Evolutionary conservation across 2,888 invertebrate species (phyloP).

Genomic region (Lampropteryx suffumata): DNA sequence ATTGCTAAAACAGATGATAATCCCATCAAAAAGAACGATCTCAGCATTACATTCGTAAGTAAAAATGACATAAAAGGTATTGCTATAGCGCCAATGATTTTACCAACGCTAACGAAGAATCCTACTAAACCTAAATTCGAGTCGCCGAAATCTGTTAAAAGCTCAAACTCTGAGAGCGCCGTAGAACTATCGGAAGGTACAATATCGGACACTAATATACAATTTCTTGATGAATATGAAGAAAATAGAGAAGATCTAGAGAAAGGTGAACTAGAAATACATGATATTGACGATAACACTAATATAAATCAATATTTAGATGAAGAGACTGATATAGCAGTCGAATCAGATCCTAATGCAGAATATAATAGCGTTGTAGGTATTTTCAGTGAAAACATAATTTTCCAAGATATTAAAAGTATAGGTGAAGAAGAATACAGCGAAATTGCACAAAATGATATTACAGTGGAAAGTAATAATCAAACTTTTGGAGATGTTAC

Average conservation of each 20-base stretch:
- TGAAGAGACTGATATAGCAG: background rate
- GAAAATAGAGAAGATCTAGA: background rate
- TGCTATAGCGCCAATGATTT: background rate
- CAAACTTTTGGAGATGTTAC: too few relatives aligned
- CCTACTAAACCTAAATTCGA: slow-evolving; percentile 3
- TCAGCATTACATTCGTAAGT: slow-evolving; percentile 13
- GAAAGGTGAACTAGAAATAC: background rate
- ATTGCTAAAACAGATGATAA: background rate
- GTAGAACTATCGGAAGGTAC: slow-evolving; percentile 18
- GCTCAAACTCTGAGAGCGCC: slow-evolving; percentile 12
- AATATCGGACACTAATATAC: slow-evolving; percentile 27
- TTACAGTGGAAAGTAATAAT: too few relatives aligned
- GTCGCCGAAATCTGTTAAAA: slow-evolving; percentile 23
- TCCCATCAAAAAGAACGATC: slow-evolving; percentile 3
- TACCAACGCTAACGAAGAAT: slow-evolving; percentile 17
- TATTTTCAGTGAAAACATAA: too few relatives aligned
- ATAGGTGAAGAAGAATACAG: too few relatives aligned
- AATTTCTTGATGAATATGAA: slow-evolving; percentile 26
- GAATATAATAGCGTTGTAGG: background rate
- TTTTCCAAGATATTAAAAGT: too few relatives aligned
- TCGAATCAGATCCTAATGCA: background rate
- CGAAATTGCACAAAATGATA: too few relatives aligned
- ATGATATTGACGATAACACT: background rate
- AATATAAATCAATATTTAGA: background rate
- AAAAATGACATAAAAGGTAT: background rate